A percentile compares a stretch with the other conserved stretches of the same genome.
phyloP scores from a whole-genome alignment of 2,113 vertebrate species.

The Aplodontia rufa region DNA sequence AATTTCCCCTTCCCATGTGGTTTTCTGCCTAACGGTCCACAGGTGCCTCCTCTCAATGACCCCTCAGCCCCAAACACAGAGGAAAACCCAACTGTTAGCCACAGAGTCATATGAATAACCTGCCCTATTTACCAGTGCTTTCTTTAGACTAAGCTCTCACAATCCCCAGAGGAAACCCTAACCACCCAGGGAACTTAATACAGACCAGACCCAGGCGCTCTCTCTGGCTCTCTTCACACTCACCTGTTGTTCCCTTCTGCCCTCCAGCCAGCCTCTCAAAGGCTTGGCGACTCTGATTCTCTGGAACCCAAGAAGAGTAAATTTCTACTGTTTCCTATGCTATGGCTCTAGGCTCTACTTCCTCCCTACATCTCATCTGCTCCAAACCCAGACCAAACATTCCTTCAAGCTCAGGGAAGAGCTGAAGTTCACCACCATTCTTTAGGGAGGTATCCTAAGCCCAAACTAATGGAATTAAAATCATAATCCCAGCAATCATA shows the following conservation, averaged over 20 bases:
- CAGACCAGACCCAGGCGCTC: no score
- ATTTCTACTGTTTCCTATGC: no score
- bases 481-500: background rate
- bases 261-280: no score
- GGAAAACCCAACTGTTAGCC: background rate
- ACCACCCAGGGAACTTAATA: no score
- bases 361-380: no score
- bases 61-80: background rate
- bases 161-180: no score
- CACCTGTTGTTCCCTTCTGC: no score
- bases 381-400: background rate
- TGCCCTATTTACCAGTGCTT: background rate
- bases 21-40: background rate
- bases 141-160: no score
- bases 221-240: no score
- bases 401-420: background rate
- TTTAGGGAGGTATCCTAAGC: background rate
- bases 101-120: background rate
- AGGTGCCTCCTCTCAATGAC: background rate
- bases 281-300: no score
- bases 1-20: background rate
- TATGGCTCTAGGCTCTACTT: no score
- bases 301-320: no score
- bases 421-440: background rate
- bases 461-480: background rate